Evolutionary conservation across 2,113 vertebrate species (phyloP).

Genomic region (Dromiciops gliroides): DNA sequence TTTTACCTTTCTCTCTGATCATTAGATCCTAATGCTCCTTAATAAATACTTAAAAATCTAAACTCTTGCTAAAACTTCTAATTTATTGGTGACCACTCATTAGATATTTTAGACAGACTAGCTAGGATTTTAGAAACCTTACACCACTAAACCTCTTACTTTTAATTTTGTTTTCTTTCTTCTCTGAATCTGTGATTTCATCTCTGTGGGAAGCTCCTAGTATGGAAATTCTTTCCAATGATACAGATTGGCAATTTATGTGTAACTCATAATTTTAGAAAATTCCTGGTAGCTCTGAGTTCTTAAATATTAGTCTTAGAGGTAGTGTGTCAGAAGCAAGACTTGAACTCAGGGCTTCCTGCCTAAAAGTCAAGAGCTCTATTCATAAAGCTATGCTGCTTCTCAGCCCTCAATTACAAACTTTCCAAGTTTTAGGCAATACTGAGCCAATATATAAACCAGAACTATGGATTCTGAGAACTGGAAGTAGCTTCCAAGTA

Average conservation of each 20-base stretch:
- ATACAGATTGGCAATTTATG: neutral
- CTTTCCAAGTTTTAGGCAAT: neutral
- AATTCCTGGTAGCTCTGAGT: neutral
- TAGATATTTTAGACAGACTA: too few species aligned
- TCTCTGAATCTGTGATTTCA: neutral
- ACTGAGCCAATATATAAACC: neutral
- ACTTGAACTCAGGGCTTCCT: neutral
- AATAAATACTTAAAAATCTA: too few species aligned
- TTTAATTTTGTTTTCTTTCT: neutral
- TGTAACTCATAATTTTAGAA: neutral
- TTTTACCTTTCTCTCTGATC: too few species aligned
- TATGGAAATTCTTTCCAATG: neutral
- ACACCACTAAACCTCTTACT: neutral
- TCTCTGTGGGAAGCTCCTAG: neutral
- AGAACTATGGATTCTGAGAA: neutral
- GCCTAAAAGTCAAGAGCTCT: too few species aligned
- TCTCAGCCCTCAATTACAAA: neutral
- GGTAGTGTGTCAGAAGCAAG: neutral
- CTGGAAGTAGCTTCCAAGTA: neutral
- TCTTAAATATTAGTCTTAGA: neutral
- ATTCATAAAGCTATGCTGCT: neutral
- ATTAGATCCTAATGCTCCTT: too few species aligned
- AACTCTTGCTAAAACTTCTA: too few species aligned
- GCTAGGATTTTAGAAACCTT: too few species aligned
- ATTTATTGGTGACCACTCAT: too few species aligned